Base-by-base conservation (phyloP, 2,888 invertebrate genomes). In the Pristionchus entomophagus region DNA sequence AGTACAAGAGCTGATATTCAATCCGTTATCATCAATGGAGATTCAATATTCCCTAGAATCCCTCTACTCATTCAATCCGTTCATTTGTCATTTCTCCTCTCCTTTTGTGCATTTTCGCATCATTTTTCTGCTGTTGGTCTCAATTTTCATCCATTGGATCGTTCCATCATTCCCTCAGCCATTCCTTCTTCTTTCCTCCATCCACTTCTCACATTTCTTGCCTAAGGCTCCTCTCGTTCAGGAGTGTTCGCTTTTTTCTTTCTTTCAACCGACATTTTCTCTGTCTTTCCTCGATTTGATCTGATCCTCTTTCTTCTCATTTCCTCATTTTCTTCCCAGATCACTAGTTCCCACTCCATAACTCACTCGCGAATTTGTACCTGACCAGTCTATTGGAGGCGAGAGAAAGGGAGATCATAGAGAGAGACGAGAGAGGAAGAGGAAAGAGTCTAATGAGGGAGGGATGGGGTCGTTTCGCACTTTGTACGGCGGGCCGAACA, bases 401-500 rank as follows among this genome's bases (percentile, higher is more conserved):
- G 22, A 19, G 41, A 38, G 56, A 22, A n/a, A 10, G 69, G 38
- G 1, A 41, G 69, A 69, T 22, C 22, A 5, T n/a, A n/a, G 12
- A 69, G 69, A 38, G 38, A 38, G 69, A 22, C 22, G 22, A 38
- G 41, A 38, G 38, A 38, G 69, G 19, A 22, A 22, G 32, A 69
- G 41, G 38, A 19, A 56, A 56, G 12, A 29, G 69, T 17, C 69
- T 69, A 69, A 69, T 38, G n/a, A 69, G 69, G 69, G 35, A n/a
- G 0, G n/a, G 69, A 29, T 69, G 69, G 69, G 69, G 38, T 69
- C n/a, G 38, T 69, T 69, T 69, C 69, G 69, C 69, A 69, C 69
- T 69, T 69, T 69, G 38, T 69, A n/a, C 22, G 38, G 65, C 65
- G 62, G 38, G 69, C n/a, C n/a, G n/a, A n/a, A 69, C 69, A 69